A percentile compares a stretch with the other conserved stretches of the same genome.
phyloP scores from a whole-genome alignment of 1,140 invertebrate genomes.

The Drosophila oshimai region DNA sequence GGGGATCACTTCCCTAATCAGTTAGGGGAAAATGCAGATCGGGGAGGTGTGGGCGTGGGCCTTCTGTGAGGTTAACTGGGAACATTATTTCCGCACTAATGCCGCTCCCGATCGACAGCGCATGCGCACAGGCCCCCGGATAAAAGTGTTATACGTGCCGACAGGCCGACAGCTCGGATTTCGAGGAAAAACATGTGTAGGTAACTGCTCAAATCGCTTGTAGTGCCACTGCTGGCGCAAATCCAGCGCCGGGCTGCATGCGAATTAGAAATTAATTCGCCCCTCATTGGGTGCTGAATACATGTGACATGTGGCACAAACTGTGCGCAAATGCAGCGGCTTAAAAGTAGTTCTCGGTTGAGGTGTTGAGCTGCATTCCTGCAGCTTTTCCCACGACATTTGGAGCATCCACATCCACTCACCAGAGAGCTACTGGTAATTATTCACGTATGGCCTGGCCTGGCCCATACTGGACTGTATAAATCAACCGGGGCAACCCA shows the following conservation, averaged over 20 bases:
- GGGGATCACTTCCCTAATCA: not conserved
- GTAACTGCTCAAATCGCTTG: constrained; percentile 73
- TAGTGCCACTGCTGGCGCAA: constrained; percentile 32
- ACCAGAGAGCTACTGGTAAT: not conserved
- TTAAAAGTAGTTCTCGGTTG: not conserved
- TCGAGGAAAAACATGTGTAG: constrained; percentile 78
- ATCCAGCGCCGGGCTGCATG: constrained; percentile 61
- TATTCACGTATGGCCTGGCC: constrained; percentile 27
- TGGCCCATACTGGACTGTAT: constrained; percentile 32
- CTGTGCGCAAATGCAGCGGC: constrained; percentile 2
- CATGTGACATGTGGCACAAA: constrained; percentile 30
- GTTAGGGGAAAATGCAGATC: constrained; percentile 7
- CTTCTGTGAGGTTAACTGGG: not conserved
- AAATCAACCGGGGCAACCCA: constrained; percentile 64
- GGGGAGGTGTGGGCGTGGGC: not conserved
- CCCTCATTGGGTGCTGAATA: constrained; percentile 50
- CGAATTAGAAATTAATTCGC: constrained; percentile 81
- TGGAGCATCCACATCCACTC: constrained; percentile 33
- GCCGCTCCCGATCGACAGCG: constrained; percentile 19
- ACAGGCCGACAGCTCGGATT: constrained; percentile 67
- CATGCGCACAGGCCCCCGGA: constrained; percentile 26
- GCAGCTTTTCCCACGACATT: constrained; percentile 56
- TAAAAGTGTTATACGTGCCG: constrained; percentile 61
- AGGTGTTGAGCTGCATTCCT: constrained; percentile 28
- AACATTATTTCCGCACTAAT: constrained; percentile 38